Evolutionary conservation across 92 coral and sea anemone species (phyloP), one percentile per base, ranked within the genome.

Genomic region (Chrysogorgia sp.): DNA sequence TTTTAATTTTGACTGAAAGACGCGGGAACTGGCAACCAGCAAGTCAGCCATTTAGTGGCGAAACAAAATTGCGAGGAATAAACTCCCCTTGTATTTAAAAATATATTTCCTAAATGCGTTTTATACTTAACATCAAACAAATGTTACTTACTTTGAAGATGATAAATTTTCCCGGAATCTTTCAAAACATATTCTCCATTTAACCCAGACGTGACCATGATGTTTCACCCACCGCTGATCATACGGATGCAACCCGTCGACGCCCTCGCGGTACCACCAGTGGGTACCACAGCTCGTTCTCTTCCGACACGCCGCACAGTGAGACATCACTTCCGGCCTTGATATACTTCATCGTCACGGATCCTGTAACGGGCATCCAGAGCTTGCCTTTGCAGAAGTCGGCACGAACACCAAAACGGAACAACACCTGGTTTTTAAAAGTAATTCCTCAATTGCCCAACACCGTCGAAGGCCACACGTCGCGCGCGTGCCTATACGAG

Each of bases 231-330:
- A 72, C 35, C 55, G 28, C 20, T 26, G 24, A 35, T 65, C 79
- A 72, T 72, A 72, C 31, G 79, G 79, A 22, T 72, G 79, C 30
- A 72, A 22, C 3, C 55, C 79, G 47, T 72, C 79, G 24, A 72
- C 79, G 0, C 79, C 79, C 2, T 72, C 53, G n/a, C 79, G 64
- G 43, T 53, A 72, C n/a, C n/a, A n/a, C n/a, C n/a, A n/a, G n/a
- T n/a, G n/a, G n/a, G n/a, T n/a, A n/a, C 79, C 79, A 72, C 50
- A 72, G 31, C 52, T 55, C 65, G 24, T 65, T 65, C 13, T 20
- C 13, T 2, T 72, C 34, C 7, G 64, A 2, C 49, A 72, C 79
- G 33, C 48, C 79, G 65, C 79, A 72, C 43, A 72, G 79, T 6
- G 59, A 14, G 23, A 64, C 79, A n/a, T 72, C 31, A 72, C 50